Base-by-base conservation (phyloP, 2,113 vertebrate genomes). In the Pteruthius melanotis region DNA sequence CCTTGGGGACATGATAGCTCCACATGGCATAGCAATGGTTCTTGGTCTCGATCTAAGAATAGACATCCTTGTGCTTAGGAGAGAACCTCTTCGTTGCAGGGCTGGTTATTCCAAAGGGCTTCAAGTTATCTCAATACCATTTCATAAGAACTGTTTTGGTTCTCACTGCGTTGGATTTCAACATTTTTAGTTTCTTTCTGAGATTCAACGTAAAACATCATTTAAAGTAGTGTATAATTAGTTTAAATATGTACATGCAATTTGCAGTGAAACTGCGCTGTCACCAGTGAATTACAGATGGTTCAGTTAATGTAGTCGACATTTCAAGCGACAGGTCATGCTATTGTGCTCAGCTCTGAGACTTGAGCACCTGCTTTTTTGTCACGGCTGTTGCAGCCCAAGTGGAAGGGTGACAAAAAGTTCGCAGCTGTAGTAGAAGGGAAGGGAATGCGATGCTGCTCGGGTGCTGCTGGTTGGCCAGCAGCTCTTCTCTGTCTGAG, bases 391-490 rank as follows among this genome's bases (percentile, higher is more conserved):
- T 35, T 23, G 33, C 37, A 61, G 39, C 59, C n/a, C 1, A 2
- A 60, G n/a, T 0, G 1, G 17, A 66, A 75, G 24, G 30, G n/a
- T 44, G 50, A 21, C 47, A 66, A 40, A 53, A 83, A 11, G 19
- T 23, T 64, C 33, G 30, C 11, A 4, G 18, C 52, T 75, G 6
- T 52, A n/a, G 7, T 11, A 40, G 45, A 23, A 71, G 16, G 13
- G 21, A n/a, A 37, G 19, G 15, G 47, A 76, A 22, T 16, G 28
- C 16, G 18, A 7, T 26, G 20, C 42, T 81, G 30, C 31, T 59
- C 0, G 0, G 16, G 20, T 37, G 13, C 54, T 68, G 53, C 42
- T 47, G 23, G 30, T 5, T 5, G 2, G 39, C 28, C 24, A 35
- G 19, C 23, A 77, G 27, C 17, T 75, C 49, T 45, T 59, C 47